These are phyloP conservation scores for Brenthis hecate DNA, from an alignment of 2,888 invertebrate species.

Conservation along the genomic window DNA sequence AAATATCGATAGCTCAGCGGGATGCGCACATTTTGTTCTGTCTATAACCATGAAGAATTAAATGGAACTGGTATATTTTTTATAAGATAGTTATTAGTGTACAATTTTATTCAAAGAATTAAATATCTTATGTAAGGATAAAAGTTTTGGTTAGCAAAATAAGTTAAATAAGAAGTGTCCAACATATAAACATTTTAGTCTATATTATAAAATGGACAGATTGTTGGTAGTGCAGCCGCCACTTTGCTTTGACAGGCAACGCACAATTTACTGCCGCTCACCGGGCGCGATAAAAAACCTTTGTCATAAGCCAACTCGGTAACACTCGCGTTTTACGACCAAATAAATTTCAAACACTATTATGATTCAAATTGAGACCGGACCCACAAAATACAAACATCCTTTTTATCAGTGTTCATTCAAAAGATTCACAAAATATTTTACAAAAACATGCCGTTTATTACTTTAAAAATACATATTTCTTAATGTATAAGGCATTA, in stretches of 20 bases:
- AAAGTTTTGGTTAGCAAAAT: no score
- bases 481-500: conserved; percentile 45
- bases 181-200: neutral
- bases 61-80: neutral
- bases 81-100: no score
- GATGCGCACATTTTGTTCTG: conserved; percentile 23
- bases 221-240: conserved; percentile 31
- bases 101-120: no score
- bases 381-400: conserved; percentile 73
- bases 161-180: no score
- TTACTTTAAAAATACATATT: conserved; percentile 43
- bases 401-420: conserved; percentile 65
- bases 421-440: conserved; percentile 68
- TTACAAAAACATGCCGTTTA: conserved; percentile 57
- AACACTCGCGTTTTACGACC: conserved; percentile 76
- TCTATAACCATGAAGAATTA: neutral
- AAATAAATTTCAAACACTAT: conserved; percentile 81
- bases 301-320: conserved; percentile 72
- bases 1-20: conserved; percentile 41
- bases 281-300: conserved; percentile 74
- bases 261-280: conserved; percentile 76
- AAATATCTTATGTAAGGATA: neutral
- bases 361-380: conserved; percentile 78
- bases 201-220: conserved; percentile 34
- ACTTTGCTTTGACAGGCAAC: conserved; percentile 70